Percentiles rank a stretch among this genome's conserved stretches.
Evolutionary conservation across 2,113 vertebrate genomes (phyloP).

Genomic region (Vulpes vulpes): DNA sequence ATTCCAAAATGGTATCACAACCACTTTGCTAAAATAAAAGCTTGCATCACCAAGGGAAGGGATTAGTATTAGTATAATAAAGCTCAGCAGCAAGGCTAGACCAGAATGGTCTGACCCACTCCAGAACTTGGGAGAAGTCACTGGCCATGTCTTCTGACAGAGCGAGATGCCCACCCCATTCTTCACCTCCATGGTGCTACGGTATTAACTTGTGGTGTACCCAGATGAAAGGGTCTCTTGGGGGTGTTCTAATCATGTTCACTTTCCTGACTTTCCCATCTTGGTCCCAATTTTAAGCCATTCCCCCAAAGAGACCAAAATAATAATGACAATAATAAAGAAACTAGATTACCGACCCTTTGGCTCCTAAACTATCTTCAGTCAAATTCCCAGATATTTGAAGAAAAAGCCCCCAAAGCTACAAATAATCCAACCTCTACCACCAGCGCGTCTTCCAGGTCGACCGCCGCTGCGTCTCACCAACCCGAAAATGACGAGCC

Average conservation of each 20-base stretch:
- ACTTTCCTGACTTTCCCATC: not conserved
- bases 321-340: not conserved
- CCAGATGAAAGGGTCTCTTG: not conserved
- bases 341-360: not conserved
- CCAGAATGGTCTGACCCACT: not conserved
- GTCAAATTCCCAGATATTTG: not conserved
- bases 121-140: slow-evolving; percentile 18
- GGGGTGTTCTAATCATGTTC: not conserved
- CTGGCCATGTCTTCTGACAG: not conserved
- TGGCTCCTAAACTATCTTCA: not conserved
- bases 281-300: slow-evolving; percentile 1
- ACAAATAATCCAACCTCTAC: slow-evolving; percentile 78
- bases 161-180: accelerated
- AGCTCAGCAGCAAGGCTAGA: not conserved
- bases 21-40: slow-evolving; percentile 11
- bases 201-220: not conserved
- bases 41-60: not conserved
- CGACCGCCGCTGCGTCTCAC: slow-evolving; percentile 56
- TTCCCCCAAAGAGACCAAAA: not conserved
- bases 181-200: not conserved
- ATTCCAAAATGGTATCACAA: slow-evolving; percentile 63
- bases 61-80: not conserved
- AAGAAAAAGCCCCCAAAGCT: slow-evolving; percentile 46
- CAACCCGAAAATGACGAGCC: slow-evolving; percentile 71
- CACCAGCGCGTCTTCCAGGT: slow-evolving; percentile 69